Evolutionary conservation across 2,113 vertebrate genomes (phyloP).

Genomic region (Okapia johnstoni): DNA sequence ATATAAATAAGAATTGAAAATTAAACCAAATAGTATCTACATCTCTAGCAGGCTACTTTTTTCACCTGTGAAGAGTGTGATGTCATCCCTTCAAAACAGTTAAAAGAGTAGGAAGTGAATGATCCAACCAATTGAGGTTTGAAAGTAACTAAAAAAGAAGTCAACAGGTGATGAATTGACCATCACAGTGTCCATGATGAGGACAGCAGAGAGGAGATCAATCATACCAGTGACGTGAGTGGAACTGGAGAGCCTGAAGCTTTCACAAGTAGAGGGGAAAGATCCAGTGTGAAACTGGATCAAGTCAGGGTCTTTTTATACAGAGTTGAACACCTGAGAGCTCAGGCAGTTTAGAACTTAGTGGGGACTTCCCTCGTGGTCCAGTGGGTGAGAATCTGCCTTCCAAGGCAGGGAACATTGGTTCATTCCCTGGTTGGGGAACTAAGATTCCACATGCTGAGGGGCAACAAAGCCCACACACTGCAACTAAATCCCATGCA

Average conservation of each 20-base stretch:
- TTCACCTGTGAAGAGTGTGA: not conserved
- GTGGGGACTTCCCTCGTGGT: not conserved
- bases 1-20: not conserved
- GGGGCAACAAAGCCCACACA: accelerated
- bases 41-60: not conserved
- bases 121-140: not conserved
- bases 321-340: not conserved
- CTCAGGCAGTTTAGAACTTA: not conserved
- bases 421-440: not conserved
- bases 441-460: not conserved
- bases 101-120: not conserved
- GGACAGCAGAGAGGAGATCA: not conserved
- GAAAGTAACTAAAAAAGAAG: not conserved
- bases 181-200: not conserved
- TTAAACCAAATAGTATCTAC: not conserved
- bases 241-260: not conserved
- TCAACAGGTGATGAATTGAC: not conserved
- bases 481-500: accelerated
- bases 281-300: not conserved
- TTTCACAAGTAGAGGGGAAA: not conserved
- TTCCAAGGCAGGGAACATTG: not conserved
- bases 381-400: not conserved
- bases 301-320: not conserved
- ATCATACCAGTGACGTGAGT: accelerated
- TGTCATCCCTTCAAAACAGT: not conserved